A percentile compares a stretch with the other conserved stretches of the same genome.
phyloP scores from a whole-genome alignment of 2,797 vertebrate genomes.

The Parotocinclus haroldoi region DNA sequence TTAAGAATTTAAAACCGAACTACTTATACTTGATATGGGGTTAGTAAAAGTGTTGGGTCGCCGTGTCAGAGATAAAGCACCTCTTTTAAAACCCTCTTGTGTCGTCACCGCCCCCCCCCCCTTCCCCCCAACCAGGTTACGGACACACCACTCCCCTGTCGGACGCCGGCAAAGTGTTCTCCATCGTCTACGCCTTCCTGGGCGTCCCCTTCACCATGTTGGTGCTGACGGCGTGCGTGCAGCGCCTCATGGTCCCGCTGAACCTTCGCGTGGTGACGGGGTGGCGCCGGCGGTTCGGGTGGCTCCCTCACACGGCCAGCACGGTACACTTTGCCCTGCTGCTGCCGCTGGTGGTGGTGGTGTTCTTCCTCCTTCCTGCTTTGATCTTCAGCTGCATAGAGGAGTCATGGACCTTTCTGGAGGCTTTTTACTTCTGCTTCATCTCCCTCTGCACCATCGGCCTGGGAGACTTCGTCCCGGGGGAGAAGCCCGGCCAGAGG shows the following conservation, averaged over 20 bases:
- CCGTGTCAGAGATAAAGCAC: too few relatives aligned
- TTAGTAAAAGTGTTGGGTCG: too few relatives aligned
- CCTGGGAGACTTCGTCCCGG: slow-evolving; percentile 84
- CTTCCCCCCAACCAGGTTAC: slow-evolving; percentile 75
- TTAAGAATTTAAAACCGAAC: too few relatives aligned
- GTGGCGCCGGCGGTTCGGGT: slow-evolving; percentile 64
- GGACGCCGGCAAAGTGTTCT: slow-evolving; percentile 80
- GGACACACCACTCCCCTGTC: slow-evolving; percentile 85
- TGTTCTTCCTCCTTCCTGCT: slow-evolving; percentile 78
- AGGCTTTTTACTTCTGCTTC: slow-evolving; percentile 89
- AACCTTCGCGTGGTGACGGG: slow-evolving; percentile 64
- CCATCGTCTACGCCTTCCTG: slow-evolving; percentile 80
- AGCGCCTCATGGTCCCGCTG: slow-evolving; percentile 75
- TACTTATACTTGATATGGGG: too few relatives aligned
- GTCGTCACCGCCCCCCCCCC: too few relatives aligned
- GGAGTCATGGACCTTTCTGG: slow-evolving; percentile 79
- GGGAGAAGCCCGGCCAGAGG: slow-evolving; percentile 67
- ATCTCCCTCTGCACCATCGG: slow-evolving; percentile 91
- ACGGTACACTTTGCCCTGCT: slow-evolving; percentile 71
- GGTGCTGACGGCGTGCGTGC: slow-evolving; percentile 79
- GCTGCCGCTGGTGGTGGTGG: slow-evolving; percentile 58
- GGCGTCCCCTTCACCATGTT: slow-evolving; percentile 89
- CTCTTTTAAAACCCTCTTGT: too few relatives aligned
- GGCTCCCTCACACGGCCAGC: slow-evolving; percentile 61
- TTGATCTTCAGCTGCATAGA: slow-evolving; percentile 75